Evolutionary conservation across 2,888 invertebrate species (phyloP), one percentile per base, ranked within the genome.

Genomic region (Diachrysia chrysitis): DNA sequence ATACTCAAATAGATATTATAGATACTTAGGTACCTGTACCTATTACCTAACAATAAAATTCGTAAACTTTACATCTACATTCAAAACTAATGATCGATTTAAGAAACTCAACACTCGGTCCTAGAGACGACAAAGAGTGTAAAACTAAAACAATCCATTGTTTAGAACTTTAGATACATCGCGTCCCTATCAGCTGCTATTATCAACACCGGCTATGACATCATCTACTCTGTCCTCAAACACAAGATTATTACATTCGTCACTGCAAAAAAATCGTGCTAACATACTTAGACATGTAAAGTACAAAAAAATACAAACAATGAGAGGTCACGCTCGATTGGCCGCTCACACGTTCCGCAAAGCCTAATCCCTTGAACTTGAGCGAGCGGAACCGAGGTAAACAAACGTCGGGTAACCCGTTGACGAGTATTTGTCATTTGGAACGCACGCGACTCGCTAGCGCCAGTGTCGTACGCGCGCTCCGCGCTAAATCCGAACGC

Each of bases 381-480:
- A 89, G 89, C 84, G 81, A 80, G 87, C 83, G 86, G 85, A 83
- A 80, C 79, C 75, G 85, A 90, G 83, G 92, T 93, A 93, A 93
- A 94, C 93, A 93, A 92, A 91, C 86, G 85, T 73, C 83, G 82
- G 81, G 79, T 76, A 90, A 90, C 87, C 84, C 86, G 85, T 86
- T 89, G 91, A 90, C 90, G 91, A 91, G 90, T 94, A 93, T 95
- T 95, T 95, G 94, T 94, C 94, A 94, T 92, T 94, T 88, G 87
- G 89, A 89, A 90, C 87, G 90, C 87, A 85, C 88, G 84, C 89
- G 87, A 87, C 86, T 85, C 85, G 86, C 87, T 83, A 87, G 88
- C 85, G 89, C 85, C 76, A 76, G 84, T 85, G 83, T 84, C 84
- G 75, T 81, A 54, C 70, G 87, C 88, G 90, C 88, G 85, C 87